Evolutionary conservation across 2,888 invertebrate genomes (phyloP).

Genomic region (Peribatodes rhomboidaria): DNA sequence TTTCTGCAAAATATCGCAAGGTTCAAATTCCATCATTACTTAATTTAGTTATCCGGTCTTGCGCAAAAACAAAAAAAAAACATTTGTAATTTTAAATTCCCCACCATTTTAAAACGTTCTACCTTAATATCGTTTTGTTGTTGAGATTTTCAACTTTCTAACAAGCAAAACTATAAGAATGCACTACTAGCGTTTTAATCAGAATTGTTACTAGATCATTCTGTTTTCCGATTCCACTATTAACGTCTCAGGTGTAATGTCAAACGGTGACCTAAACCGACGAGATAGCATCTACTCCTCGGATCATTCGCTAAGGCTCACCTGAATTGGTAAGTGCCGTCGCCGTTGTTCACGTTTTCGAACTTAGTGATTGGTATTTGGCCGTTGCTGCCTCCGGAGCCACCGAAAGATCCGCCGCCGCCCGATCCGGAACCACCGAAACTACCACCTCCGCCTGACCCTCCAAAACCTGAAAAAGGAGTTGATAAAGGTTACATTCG

Average conservation of each 20-base stretch:
- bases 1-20: no score
- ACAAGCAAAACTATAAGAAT: no score
- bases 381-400: conserved; percentile 69
- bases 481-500: no score
- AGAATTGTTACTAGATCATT: no score
- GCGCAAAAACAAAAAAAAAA: no score
- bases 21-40: no score
- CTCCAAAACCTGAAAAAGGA: conserved; percentile 24
- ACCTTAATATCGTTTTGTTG: no score
- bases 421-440: conserved; percentile 63
- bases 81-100: no score
- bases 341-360: conserved; percentile 88
- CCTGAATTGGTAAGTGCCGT: conserved; percentile 89
- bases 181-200: no score
- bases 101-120: no score
- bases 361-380: conserved; percentile 87
- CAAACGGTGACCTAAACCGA: conserved; percentile 12
- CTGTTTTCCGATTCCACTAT: background rate
- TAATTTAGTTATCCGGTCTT: no score
- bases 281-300: conserved; percentile 14
- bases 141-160: no score
- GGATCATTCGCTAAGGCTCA: conserved; percentile 55
- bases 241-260: conserved; percentile 13
- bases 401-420: conserved; percentile 45
- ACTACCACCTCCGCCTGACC: conserved; percentile 56